A percentile compares a stretch with the other conserved stretches of the same genome.
These are phyloP conservation scores for Scaptomyza reducta DNA, from an alignment of 2,888 invertebrate species.

Conservation along the genomic window DNA sequence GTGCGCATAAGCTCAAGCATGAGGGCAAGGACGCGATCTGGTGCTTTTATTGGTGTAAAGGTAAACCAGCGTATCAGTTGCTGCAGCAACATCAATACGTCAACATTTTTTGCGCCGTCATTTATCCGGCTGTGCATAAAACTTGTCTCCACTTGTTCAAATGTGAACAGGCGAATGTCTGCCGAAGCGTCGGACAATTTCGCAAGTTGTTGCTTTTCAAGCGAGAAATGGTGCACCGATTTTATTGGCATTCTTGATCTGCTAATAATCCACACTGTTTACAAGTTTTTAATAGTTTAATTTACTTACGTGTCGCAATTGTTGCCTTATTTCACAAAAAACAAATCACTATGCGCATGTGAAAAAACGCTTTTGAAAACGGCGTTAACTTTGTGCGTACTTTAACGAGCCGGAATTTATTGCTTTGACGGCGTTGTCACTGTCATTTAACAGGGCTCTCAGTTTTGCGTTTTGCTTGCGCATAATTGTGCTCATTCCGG, in stretches of 20 bases:
- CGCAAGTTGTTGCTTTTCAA: neutral
- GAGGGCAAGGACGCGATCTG: conserved; percentile 1
- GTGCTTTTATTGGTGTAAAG: neutral
- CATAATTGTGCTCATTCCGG: neutral
- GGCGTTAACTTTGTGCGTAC: neutral
- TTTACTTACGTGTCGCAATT: neutral
- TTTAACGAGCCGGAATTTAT: neutral
- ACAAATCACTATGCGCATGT: neutral
- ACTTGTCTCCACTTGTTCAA: conserved; percentile 2
- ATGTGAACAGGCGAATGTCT: neutral
- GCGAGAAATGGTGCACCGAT: neutral
- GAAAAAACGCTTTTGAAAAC: neutral
- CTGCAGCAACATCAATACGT: neutral
- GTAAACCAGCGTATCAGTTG: conserved; percentile 2
- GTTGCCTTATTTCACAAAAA: neutral
- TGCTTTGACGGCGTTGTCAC: neutral
- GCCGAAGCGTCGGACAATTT: conserved; percentile 1
- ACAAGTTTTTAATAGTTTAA: neutral
- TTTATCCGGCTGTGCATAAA: neutral
- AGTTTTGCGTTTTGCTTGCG: neutral
- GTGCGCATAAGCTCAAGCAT: conserved; percentile 3
- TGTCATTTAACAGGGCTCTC: neutral
- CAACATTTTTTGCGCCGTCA: neutral
- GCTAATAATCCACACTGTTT: neutral
- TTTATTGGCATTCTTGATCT: neutral